These are phyloP conservation scores for Lepus americanus DNA, from an alignment of 2,113 vertebrate genomes.

Conservation along the genomic window DNA sequence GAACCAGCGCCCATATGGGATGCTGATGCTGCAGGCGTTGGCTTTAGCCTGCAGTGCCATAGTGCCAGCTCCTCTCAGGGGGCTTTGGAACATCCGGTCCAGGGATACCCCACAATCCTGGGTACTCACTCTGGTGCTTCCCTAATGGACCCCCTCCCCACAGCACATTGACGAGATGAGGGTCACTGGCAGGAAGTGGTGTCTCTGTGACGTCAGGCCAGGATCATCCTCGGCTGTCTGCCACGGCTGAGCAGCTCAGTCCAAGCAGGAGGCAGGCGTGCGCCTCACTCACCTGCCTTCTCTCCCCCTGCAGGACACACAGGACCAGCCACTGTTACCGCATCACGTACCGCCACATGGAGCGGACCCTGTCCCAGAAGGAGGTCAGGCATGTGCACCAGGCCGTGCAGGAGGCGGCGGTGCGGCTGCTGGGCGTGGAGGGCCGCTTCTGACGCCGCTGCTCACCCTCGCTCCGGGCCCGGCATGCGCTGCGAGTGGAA, in stretches of 20 bases:
- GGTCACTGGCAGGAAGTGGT: neutral
- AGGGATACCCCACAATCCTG: neutral
- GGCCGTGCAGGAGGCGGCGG: constrained; percentile 88
- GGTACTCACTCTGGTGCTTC: neutral
- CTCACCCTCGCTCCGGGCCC: fast-evolving
- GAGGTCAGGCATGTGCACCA: constrained; percentile 91
- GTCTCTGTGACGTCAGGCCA: fast-evolving
- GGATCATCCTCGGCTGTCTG: neutral
- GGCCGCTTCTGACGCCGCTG: constrained; percentile 89
- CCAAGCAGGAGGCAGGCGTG: fast-evolving
- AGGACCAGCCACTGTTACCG: constrained; percentile 95
- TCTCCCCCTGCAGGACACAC: constrained; percentile 88
- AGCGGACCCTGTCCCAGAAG: constrained; percentile 92
- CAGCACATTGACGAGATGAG: neutral
- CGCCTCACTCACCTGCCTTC: neutral
- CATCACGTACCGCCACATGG: constrained; percentile 95
- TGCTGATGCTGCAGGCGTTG: too few relatives aligned
- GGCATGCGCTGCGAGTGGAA: neutral
- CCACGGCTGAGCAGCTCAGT: too few relatives aligned
- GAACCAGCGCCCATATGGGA: too few relatives aligned
- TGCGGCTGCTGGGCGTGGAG: constrained; percentile 91
- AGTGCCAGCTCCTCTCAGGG: too few relatives aligned
- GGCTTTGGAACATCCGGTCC: neutral
- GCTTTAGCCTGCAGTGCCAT: too few relatives aligned
- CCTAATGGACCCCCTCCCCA: neutral